Conservation (phyloP, 2,888 invertebrate species). For the Zeuzera pyrina region DNA sequence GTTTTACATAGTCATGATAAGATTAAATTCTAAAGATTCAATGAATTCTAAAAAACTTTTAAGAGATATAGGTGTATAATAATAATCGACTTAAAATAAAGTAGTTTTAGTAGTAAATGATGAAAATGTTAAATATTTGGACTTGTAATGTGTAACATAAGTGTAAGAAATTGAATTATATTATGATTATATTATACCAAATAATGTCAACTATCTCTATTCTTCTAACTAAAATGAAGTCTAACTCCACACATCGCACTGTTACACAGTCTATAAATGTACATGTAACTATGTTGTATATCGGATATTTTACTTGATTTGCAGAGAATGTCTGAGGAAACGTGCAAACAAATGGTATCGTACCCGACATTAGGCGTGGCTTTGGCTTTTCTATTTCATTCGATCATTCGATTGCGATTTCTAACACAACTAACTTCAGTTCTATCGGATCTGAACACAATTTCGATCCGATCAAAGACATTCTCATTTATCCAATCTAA, state of each 20-base stretch:
- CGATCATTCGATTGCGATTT: constrained; percentile 61
- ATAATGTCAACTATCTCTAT: too few species aligned
- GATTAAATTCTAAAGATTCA: too few species aligned
- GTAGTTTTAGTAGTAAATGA: too few species aligned
- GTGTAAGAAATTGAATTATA: too few species aligned
- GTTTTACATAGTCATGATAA: too few species aligned
- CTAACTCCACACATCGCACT: constrained; percentile 34
- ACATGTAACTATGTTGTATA: constrained; percentile 31
- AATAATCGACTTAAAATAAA: too few species aligned
- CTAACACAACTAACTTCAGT: constrained; percentile 64
- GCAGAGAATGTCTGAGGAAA: constrained; percentile 88
- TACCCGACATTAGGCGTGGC: constrained; percentile 69
- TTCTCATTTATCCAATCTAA: constrained; percentile 21
- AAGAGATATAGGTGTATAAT: too few species aligned
- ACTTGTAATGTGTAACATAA: too few species aligned
- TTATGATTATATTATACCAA: too few species aligned
- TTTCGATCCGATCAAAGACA: constrained; percentile 33
- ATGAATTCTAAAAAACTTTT: too few species aligned
- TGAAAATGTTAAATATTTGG: too few species aligned
- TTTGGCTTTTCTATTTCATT: constrained; percentile 67
- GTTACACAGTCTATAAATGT: constrained; percentile 3
- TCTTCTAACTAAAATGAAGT: constrained; percentile 15
- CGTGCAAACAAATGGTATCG: constrained; percentile 87
- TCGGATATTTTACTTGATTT: constrained; percentile 75
- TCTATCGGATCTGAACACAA: constrained; percentile 39